These are phyloP conservation scores for Pollenia labialis DNA, from an alignment of 2,888 invertebrate genomes.

Conservation along the genomic window DNA sequence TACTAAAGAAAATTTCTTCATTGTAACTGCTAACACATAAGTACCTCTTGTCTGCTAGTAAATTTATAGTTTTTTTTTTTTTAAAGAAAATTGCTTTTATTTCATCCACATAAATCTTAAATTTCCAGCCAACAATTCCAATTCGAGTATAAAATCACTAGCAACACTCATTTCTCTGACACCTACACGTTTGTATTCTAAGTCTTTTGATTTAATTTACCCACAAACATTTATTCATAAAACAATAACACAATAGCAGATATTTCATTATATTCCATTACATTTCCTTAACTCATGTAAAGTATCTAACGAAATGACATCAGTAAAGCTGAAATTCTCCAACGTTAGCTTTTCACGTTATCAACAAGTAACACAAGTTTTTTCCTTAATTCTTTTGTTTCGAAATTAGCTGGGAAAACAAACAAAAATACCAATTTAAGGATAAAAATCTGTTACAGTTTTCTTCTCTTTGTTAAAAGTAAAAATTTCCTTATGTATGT, in stretches of 20 bases:
- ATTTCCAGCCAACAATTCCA: not conserved
- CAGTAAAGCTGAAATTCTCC: not conserved
- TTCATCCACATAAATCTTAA: no score
- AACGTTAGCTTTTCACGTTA: conserved; percentile 2
- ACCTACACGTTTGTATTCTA: not conserved
- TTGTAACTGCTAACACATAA: no score
- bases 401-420: not conserved
- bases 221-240: not conserved
- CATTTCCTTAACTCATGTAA: conserved; percentile 13
- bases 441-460: conserved; percentile 10
- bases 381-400: conserved; percentile 2
- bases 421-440: conserved; percentile 8
- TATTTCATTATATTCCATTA: conserved; percentile 27
- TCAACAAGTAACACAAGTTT: not conserved
- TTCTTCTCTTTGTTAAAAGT: not conserved
- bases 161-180: not conserved
- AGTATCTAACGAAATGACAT: not conserved
- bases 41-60: no score
- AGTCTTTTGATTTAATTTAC: conserved; percentile 43
- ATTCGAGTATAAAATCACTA: not conserved
- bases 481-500: conserved; percentile 49
- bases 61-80: no score
- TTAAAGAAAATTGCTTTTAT: no score
- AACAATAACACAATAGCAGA: conserved; percentile 7
- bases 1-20: no score